Evolutionary conservation across 2,113 vertebrate genomes (phyloP).

Genomic region (Notothenia rossii): DNA sequence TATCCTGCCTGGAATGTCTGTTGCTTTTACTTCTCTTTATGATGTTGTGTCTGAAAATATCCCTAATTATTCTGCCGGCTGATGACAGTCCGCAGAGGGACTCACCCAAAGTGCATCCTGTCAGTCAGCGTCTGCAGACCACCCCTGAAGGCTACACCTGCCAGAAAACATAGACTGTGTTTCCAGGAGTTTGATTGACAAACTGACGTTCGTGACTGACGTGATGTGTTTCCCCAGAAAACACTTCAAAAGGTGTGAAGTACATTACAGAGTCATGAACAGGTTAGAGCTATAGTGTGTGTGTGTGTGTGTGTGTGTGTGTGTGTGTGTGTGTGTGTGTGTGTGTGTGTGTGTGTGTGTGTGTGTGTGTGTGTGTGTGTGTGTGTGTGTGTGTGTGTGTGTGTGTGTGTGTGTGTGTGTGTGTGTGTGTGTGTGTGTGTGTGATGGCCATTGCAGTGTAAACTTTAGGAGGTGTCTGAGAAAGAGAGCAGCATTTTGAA

Average conservation of each 20-base stretch:
- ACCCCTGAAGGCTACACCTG: slow-evolving; percentile 58
- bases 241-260: slow-evolving; percentile 61
- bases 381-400: neutral
- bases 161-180: slow-evolving; percentile 42
- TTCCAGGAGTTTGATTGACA: slow-evolving; percentile 54
- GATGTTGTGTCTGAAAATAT: slow-evolving; percentile 46
- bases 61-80: slow-evolving; percentile 10
- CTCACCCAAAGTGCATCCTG: slow-evolving; percentile 18
- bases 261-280: slow-evolving; percentile 65
- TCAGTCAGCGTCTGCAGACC: slow-evolving; percentile 50
- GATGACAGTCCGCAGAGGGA: slow-evolving; percentile 28
- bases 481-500: slow-evolving; percentile 55
- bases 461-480: slow-evolving; percentile 73
- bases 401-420: neutral
- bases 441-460: slow-evolving; percentile 21
- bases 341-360: neutral
- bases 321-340: neutral
- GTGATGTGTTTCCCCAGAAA: slow-evolving; percentile 71
- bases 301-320: neutral
- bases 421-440: neutral
- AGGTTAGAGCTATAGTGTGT: slow-evolving; percentile 51
- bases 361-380: neutral
- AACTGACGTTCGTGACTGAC: slow-evolving; percentile 38
- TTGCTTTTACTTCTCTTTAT: slow-evolving; percentile 1
- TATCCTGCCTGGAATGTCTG: neutral